Evolutionary conservation across 2,888 invertebrate species (phyloP).

Genomic region (Lycocerus yunnanus): DNA sequence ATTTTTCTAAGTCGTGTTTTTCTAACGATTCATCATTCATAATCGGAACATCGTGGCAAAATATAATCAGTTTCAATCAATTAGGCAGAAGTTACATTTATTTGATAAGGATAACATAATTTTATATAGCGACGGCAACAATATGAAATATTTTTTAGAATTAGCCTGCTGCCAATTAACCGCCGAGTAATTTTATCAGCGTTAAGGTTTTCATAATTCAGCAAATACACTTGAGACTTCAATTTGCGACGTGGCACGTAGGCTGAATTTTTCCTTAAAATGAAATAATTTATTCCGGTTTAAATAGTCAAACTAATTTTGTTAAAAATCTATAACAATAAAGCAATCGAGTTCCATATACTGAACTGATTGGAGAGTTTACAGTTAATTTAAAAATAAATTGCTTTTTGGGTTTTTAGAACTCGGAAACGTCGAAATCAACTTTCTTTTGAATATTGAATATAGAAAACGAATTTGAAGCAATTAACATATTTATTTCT

Average conservation of each 20-base stretch:
- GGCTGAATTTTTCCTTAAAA: background rate
- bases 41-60: background rate
- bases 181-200: background rate
- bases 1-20: no score
- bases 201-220: background rate
- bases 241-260: background rate
- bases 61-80: background rate
- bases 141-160: background rate
- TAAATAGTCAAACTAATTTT: background rate
- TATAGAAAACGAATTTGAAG: background rate
- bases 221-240: background rate
- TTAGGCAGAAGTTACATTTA: no score
- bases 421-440: background rate
- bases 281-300: background rate
- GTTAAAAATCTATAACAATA: background rate
- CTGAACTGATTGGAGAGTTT: background rate
- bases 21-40: background rate
- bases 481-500: background rate
- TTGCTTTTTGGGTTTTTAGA: background rate
- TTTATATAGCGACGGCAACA: background rate
- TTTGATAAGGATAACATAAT: background rate
- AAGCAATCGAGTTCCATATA: background rate
- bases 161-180: background rate
- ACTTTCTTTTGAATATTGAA: background rate
- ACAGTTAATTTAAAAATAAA: background rate